phyloP scores from a whole-genome alignment of 2,888 invertebrate species.

The Apotomis betuletana region DNA sequence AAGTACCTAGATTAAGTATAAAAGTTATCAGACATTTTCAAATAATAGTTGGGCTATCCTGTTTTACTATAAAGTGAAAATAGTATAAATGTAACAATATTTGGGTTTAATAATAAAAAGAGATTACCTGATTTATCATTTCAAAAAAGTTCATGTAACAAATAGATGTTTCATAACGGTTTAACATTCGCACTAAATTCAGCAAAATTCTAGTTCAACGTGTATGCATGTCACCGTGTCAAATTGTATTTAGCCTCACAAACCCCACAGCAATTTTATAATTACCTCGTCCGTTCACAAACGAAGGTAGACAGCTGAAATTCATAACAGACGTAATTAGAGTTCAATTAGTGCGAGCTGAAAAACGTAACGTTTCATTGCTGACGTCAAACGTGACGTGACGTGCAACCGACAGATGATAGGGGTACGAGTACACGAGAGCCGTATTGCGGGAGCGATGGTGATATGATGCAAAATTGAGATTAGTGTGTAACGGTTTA shows the following conservation, averaged over 20 bases:
- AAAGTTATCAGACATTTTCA: neutral
- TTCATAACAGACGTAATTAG: conserved; percentile 41
- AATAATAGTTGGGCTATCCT: neutral
- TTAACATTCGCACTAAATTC: neutral
- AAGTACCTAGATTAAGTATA: neutral
- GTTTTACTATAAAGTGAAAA: neutral
- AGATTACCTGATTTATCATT: no score
- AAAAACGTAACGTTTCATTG: conserved; percentile 40
- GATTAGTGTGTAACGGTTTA: conserved; percentile 6
- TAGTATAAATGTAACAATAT: no score
- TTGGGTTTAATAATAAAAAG: neutral
- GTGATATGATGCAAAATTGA: neutral
- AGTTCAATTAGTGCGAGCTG: conserved; percentile 36
- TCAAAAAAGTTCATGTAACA: no score
- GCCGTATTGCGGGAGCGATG: conserved; percentile 48
- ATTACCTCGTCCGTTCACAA: conserved; percentile 35
- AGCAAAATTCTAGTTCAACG: conserved; percentile 5
- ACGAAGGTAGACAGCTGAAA: conserved; percentile 40
- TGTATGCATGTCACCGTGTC: conserved; percentile 21
- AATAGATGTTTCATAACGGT: neutral
- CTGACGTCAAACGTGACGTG: conserved; percentile 57
- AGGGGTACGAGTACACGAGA: conserved; percentile 66
- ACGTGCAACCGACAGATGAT: conserved; percentile 76
- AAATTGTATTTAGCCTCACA: conserved; percentile 19
- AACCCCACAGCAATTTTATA: conserved; percentile 29